A percentile compares a stretch with the other conserved stretches of the same genome.
phyloP scores from a whole-genome alignment of 2,797 vertebrate species.

The Platyrinchus mystaceus region DNA sequence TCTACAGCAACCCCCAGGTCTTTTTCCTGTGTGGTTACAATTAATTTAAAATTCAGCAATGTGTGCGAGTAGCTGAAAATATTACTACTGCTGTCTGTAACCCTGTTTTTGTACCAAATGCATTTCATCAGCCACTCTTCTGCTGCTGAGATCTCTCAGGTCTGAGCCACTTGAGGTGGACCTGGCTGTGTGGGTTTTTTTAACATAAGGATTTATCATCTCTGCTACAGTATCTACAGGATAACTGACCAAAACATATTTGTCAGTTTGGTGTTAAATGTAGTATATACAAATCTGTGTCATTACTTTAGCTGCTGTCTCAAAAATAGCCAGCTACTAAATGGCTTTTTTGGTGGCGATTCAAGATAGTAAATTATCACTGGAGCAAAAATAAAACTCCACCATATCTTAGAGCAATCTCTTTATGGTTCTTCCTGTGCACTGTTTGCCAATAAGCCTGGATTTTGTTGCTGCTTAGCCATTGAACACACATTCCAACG shows the following conservation, averaged over 20 bases:
- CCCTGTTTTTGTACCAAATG: not conserved
- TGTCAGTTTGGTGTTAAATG: not conserved
- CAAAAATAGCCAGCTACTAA: not conserved
- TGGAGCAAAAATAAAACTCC: not conserved
- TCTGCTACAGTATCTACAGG: not conserved
- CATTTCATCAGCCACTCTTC: not conserved
- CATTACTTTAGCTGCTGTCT: not conserved
- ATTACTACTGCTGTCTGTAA: not conserved
- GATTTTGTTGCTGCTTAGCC: not conserved
- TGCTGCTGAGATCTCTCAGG: not conserved
- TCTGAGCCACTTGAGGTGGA: not conserved
- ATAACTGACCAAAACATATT: not conserved
- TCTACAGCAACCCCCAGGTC: constrained; percentile 37
- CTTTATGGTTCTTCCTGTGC: not conserved
- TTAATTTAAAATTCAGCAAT: constrained; percentile 43
- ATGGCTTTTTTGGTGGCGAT: not conserved
- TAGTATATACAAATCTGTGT: not conserved
- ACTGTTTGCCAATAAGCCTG: not conserved
- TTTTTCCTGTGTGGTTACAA: constrained; percentile 38
- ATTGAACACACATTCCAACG: not conserved
- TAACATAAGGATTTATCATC: not conserved
- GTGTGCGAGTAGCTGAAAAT: constrained; percentile 39
- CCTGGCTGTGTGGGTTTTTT: not conserved
- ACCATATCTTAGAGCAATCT: not conserved
- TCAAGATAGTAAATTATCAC: not conserved